Evolutionary conservation across 2,888 invertebrate genomes (phyloP).

Genomic region (Apodemia hepburni): DNA sequence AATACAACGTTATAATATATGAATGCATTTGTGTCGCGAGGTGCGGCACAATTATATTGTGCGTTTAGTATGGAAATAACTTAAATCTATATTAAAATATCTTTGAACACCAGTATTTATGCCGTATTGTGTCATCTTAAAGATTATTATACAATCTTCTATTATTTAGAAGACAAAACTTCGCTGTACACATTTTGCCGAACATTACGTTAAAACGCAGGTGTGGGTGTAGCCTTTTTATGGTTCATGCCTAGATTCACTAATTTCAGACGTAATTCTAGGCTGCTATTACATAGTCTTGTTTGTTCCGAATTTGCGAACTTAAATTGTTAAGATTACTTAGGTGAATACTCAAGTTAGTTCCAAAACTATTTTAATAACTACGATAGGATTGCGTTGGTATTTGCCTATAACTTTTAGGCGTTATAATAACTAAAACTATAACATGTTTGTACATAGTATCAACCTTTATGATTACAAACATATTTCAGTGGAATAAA

Average conservation of each 20-base stretch:
- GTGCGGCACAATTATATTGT: too few species aligned
- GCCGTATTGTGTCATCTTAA: too few species aligned
- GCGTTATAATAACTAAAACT: neutral
- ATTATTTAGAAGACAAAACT: too few species aligned
- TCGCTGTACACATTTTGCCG: too few species aligned
- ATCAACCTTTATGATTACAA: neutral
- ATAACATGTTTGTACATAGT: neutral
- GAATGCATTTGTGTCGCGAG: too few species aligned
- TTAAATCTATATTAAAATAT: too few species aligned
- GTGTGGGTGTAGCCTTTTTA: neutral
- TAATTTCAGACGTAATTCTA: neutral
- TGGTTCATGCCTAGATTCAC: neutral
- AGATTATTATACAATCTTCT: too few species aligned
- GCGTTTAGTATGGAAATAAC: too few species aligned
- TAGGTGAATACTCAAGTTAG: slow-evolving; percentile 1
- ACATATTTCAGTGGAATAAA: neutral
- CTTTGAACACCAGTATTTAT: too few species aligned
- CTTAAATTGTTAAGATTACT: slow-evolving; percentile 13
- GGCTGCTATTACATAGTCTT: neutral
- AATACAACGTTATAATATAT: too few species aligned
- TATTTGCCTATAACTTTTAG: neutral
- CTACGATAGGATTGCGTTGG: neutral
- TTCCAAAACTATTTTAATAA: slow-evolving; percentile 3
- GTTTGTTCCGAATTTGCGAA: slow-evolving; percentile 5
- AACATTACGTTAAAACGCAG: neutral